A percentile compares a stretch with the other conserved stretches of the same genome.
phyloP scores from a whole-genome alignment of 64 coral and sea anemone species.

The Trachythela sp. region DNA sequence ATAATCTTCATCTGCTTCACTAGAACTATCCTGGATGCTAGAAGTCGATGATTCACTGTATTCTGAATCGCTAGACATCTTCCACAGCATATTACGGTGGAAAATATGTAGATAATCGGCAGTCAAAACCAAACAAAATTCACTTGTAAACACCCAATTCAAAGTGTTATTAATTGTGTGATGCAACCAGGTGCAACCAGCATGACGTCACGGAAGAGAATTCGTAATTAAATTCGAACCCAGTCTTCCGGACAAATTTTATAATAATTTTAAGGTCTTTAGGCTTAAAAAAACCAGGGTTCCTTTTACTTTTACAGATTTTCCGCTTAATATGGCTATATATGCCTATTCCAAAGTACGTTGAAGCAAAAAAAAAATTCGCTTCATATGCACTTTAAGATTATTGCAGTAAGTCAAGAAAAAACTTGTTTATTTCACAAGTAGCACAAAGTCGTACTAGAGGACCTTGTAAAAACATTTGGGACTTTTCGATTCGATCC shows the following conservation, averaged over 20 bases:
- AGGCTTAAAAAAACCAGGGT: background rate
- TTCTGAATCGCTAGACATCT: conserved; percentile 18
- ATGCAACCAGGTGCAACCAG: background rate
- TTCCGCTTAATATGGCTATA: background rate
- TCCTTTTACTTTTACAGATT: background rate
- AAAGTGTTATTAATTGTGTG: too few relatives aligned
- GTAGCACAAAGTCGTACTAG: too few relatives aligned
- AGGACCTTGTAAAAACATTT: too few relatives aligned
- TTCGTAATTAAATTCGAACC: background rate
- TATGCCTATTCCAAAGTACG: background rate
- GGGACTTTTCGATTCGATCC: too few relatives aligned
- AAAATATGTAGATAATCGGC: background rate
- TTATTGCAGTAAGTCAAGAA: too few relatives aligned
- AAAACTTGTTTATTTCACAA: too few relatives aligned
- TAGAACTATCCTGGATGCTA: background rate
- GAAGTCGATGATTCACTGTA: background rate
- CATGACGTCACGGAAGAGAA: background rate
- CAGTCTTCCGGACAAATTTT: background rate
- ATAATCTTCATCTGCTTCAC: background rate
- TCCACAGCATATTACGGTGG: background rate
- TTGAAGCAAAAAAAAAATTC: conserved; percentile 8
- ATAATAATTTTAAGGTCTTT: background rate
- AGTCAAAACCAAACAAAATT: too few relatives aligned
- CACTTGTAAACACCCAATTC: too few relatives aligned
- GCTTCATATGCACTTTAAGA: conserved; percentile 26